Evolutionary conservation across 2,888 invertebrate genomes (phyloP).

Genomic region (Pemphredon lugubris): DNA sequence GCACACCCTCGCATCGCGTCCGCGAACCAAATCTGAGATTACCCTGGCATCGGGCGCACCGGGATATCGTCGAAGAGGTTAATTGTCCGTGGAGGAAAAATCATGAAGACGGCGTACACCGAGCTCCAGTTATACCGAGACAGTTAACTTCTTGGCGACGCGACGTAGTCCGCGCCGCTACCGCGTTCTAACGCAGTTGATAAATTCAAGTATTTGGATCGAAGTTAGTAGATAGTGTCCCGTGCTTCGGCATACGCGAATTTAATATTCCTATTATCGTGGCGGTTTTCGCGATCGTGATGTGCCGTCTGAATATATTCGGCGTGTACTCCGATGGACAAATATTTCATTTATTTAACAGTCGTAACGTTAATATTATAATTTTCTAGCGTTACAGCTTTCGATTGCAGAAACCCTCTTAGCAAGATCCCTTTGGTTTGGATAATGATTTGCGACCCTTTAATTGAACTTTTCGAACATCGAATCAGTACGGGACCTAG

Average conservation of each 20-base stretch:
- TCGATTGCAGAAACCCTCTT: too few species aligned
- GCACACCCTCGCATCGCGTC: constrained; percentile 2
- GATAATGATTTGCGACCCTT: too few species aligned
- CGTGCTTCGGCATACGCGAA: constrained; percentile 17
- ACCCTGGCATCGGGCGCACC: background rate
- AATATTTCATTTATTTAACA: too few species aligned
- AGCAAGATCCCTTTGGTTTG: too few species aligned
- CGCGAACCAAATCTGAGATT: constrained; percentile 9
- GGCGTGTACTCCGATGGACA: too few species aligned
- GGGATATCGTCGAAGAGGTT: constrained; percentile 21
- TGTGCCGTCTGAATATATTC: too few species aligned
- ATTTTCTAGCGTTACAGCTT: too few species aligned
- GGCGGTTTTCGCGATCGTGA: too few species aligned
- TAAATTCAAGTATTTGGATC: constrained; percentile 38
- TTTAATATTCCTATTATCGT: constrained; percentile 5
- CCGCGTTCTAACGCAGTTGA: constrained; percentile 9
- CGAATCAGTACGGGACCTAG: too few species aligned
- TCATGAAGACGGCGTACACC: constrained; percentile 10
- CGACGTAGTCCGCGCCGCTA: background rate
- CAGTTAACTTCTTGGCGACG: constrained; percentile 31
- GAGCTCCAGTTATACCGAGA: constrained; percentile 14
- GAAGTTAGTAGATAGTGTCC: background rate
- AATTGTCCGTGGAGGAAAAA: constrained; percentile 41
- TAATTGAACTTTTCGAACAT: too few species aligned
- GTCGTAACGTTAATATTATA: too few species aligned